Conservation (phyloP, 2,113 vertebrate species). For the Neotoma lepida region DNA sequence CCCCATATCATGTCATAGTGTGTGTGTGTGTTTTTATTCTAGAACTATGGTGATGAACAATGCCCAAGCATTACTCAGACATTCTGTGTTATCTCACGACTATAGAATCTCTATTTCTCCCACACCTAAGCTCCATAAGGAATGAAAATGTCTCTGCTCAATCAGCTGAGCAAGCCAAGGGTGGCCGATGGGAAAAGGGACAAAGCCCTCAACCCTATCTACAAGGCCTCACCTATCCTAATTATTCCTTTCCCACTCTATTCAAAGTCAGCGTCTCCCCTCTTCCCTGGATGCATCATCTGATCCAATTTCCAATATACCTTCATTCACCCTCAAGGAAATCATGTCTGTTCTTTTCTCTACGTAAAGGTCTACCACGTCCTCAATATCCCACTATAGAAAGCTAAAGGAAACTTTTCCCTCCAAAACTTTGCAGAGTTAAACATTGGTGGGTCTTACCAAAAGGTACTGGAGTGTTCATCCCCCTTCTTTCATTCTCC, state of each 20-base stretch:
- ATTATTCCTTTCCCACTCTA: background rate
- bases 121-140: background rate
- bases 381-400: constrained; percentile 15
- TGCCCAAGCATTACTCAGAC: background rate
- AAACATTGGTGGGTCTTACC: background rate
- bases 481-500: background rate
- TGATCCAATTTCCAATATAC: background rate
- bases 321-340: background rate
- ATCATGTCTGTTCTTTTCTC: background rate
- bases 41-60: background rate
- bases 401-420: background rate
- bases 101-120: background rate
- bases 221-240: background rate
- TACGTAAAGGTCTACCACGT: background rate
- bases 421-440: background rate
- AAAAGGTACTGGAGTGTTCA: background rate
- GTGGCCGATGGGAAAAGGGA: background rate
- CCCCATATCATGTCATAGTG: background rate
- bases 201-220: background rate
- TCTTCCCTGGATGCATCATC: background rate
- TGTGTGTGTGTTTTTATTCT: background rate
- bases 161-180: background rate
- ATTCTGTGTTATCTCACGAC: background rate
- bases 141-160: background rate
- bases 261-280: background rate